Evolutionary conservation across 2,113 vertebrate species (phyloP).

Genomic region (Struthio camelus): DNA sequence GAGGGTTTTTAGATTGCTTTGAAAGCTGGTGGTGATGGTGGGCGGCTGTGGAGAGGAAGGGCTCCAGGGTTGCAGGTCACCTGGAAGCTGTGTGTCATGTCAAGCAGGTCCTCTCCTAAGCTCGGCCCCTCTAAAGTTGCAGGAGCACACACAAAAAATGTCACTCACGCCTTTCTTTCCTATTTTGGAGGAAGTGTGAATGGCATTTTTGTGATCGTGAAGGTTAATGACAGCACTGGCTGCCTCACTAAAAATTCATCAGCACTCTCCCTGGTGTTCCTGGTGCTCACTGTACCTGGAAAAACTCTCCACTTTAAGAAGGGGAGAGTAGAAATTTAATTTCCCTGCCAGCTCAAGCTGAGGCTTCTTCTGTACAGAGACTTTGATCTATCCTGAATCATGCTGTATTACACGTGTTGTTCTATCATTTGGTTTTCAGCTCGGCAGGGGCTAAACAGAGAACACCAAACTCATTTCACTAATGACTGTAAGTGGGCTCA

Average conservation of each 20-base stretch:
- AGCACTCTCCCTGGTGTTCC: background rate
- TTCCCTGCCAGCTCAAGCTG: background rate
- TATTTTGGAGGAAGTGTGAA: background rate
- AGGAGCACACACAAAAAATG: background rate
- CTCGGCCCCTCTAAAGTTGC: background rate
- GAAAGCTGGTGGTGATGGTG: background rate
- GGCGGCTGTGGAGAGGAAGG: background rate
- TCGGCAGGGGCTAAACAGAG: background rate
- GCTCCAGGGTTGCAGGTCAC: background rate
- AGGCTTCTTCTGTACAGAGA: slow-evolving; percentile 5
- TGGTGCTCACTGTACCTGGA: background rate
- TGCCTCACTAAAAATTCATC: background rate
- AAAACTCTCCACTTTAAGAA: background rate
- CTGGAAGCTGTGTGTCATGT: background rate
- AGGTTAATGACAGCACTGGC: slow-evolving; percentile 4
- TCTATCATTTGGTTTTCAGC: slow-evolving; percentile 31
- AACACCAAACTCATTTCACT: background rate
- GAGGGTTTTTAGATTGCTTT: background rate
- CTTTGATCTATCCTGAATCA: slow-evolving; percentile 48
- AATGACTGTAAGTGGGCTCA: background rate
- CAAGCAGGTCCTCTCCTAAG: background rate
- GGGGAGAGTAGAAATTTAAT: background rate
- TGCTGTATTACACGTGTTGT: slow-evolving; percentile 24
- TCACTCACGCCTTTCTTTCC: background rate
- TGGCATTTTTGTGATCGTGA: background rate